Conservation (phyloP, 2,113 vertebrate species). For the Hiodon alosoides region DNA sequence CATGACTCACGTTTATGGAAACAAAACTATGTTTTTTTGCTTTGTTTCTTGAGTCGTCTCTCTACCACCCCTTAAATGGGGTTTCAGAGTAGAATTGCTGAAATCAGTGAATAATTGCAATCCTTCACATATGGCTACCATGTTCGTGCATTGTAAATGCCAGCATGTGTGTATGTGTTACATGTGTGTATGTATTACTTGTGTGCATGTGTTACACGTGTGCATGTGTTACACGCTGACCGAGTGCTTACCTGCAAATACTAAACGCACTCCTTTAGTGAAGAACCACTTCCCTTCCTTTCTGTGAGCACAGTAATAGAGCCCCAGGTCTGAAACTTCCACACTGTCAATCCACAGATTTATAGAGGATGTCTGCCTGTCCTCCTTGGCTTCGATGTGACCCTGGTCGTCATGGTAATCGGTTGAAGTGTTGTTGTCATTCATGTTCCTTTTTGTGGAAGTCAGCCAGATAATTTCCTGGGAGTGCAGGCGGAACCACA, state of each 20-base stretch:
- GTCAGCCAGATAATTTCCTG: constrained; percentile 35
- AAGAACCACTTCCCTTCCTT: fast-evolving
- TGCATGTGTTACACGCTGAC: neutral
- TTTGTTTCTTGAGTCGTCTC: too few species aligned
- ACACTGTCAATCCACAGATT: constrained; percentile 30
- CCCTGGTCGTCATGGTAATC: fast-evolving
- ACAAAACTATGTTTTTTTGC: too few species aligned
- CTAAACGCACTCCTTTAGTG: constrained; percentile 10
- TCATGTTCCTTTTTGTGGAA: fast-evolving
- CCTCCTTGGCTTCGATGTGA: fast-evolving
- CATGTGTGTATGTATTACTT: neutral
- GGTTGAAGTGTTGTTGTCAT: fast-evolving
- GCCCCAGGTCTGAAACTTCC: constrained; percentile 29
- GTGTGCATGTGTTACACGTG: neutral
- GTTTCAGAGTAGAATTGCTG: too few species aligned
- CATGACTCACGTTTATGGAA: too few species aligned
- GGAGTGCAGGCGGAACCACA: constrained; percentile 35
- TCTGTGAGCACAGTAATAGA: constrained; percentile 36
- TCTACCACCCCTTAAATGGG: too few species aligned
- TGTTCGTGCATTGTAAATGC: too few species aligned
- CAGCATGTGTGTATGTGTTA: neutral
- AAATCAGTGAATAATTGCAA: too few species aligned
- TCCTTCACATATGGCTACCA: too few species aligned
- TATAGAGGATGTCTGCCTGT: fast-evolving
- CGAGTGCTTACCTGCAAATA: constrained; percentile 29